Base-by-base conservation (phyloP, 2,113 vertebrate genomes). In the Aspiorhynchus laticeps region DNA sequence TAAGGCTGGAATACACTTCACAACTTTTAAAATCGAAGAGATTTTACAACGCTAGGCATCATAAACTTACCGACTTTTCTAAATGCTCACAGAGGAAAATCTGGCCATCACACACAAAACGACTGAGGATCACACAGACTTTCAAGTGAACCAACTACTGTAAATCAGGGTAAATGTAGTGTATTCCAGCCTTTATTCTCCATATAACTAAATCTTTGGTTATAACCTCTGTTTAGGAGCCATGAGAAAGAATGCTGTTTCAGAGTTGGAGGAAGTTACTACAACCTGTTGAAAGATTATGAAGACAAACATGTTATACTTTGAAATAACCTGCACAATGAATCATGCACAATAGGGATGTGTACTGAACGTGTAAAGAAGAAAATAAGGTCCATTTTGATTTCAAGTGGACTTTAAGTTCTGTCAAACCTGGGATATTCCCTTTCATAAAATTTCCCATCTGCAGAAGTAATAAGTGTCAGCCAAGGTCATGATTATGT, bases 401-500 rank as follows among this genome's bases (percentile, higher is more conserved):
- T 48, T 46, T 48, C 5, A 43, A 38, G 14, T 11, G 7, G 7
- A 41, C 48, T 33, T 59, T 38, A 36, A 33, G 48, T 63, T 65
- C 36, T 69, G 0, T 12, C 24, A 53, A 26, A 69, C 10, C 63
- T 11, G 36, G 26, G 31, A 46, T 9, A 33, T 51, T 69, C 6
- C 17, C 65, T 48, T 83, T 51, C 36, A 46, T 67, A 67, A 61
- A 51, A 14, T 14, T 48, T 43, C 26, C 19, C 41, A 1, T 21
- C 75, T 78, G 75, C 75, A 51, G 46, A 28, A 78, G 75, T 51
- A 53, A 65, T 48, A 63, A 6, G 61, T 82, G 61, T 69, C 80
- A 69, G 26, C n/a, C 80, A 33, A 83, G 41, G 80, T 51, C 80
- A 15, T 33, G 41, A 51, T 69, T 21, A 82, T 51, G 69, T 51